These are phyloP conservation scores for Falco cherrug DNA, from an alignment of 2,797 vertebrate genomes.

Conservation along the genomic window DNA sequence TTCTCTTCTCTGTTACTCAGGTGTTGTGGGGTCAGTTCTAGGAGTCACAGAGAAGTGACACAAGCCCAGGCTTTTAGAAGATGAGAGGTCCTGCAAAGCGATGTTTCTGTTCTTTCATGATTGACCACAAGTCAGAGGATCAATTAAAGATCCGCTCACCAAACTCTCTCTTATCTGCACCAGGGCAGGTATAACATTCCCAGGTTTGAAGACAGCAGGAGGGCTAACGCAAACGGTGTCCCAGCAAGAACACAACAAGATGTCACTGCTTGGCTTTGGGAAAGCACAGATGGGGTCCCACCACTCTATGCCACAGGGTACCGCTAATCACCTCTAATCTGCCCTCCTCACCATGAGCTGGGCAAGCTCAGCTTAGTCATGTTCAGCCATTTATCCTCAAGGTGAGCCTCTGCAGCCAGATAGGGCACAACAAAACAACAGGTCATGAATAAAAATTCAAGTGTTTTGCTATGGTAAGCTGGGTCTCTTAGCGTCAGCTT, in stretches of 20 bases:
- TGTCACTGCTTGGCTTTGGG: not conserved
- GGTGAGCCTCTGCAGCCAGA: not conserved
- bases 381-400: not conserved
- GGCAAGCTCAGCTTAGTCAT: not conserved
- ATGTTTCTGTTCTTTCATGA: not conserved
- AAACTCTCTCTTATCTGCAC: not conserved
- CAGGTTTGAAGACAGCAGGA: not conserved
- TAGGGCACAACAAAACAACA: not conserved
- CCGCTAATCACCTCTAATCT: no score
- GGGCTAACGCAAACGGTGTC: not conserved
- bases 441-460: not conserved
- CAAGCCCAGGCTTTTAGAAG: not conserved
- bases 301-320: accelerated
- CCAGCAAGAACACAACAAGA: not conserved
- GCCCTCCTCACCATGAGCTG: not conserved
- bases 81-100: not conserved
- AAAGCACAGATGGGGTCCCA: not conserved
- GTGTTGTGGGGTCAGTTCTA: not conserved
- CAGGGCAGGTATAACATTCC: not conserved
- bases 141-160: not conserved
- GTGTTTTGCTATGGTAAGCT: not conserved
- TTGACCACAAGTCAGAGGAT: not conserved
- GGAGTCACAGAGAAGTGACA: not conserved
- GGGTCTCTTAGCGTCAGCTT: not conserved
- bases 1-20: not conserved